These are phyloP conservation scores for Etheostoma spectabile DNA, from an alignment of 2,113 vertebrate species.

Conservation along the genomic window DNA sequence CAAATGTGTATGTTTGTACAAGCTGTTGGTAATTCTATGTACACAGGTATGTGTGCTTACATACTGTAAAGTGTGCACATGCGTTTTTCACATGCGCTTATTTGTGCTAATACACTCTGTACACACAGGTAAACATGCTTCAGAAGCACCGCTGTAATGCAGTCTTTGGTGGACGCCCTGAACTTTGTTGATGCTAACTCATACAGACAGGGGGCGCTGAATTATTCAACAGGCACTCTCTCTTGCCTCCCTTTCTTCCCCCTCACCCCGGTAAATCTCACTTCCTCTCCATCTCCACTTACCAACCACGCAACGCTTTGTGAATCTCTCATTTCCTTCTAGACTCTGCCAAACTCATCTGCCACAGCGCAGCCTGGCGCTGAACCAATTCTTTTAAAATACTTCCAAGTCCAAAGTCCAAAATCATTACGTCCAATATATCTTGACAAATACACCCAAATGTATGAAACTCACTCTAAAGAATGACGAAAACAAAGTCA, in stretches of 20 bases:
- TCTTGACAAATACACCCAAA: constrained; percentile 11
- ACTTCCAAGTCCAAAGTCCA: neutral
- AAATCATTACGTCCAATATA: constrained; percentile 15
- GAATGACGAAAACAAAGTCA: constrained; percentile 22
- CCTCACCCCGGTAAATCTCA: constrained; percentile 65
- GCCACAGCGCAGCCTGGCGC: neutral
- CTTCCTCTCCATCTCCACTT: constrained; percentile 59
- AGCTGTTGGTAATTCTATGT: neutral
- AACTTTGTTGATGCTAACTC: constrained; percentile 80
- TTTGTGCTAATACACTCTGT: neutral
- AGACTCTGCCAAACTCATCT: constrained; percentile 40
- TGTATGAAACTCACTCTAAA: constrained; percentile 13
- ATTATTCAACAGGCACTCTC: constrained; percentile 83
- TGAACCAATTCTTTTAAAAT: neutral
- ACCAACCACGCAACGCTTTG: constrained; percentile 39
- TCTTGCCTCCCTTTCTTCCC: constrained; percentile 50
- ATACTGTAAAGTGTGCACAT: neutral
- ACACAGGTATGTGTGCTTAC: neutral
- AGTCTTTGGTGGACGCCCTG: constrained; percentile 65
- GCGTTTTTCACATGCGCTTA: constrained; percentile 4
- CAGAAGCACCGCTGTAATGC: constrained; percentile 49
- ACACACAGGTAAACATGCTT: constrained; percentile 50
- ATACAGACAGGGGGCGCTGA: constrained; percentile 80
- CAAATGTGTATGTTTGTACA: constrained; percentile 32
- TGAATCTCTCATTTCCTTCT: constrained; percentile 60